These are phyloP conservation scores for Eubasilissa splendida DNA, from an alignment of 2,888 invertebrate species.

Conservation along the genomic window DNA sequence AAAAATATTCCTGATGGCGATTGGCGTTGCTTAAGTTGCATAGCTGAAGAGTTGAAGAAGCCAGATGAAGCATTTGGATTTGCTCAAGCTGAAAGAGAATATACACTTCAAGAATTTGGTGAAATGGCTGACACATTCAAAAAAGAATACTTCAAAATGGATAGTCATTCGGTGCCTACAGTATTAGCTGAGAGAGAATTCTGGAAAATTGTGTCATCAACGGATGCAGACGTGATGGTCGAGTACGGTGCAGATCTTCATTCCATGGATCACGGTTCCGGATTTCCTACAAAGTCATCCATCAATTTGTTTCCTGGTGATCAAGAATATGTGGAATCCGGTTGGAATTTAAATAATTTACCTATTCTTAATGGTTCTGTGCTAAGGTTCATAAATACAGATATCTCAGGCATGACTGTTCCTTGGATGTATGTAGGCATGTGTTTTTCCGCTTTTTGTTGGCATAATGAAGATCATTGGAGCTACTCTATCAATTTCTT, in stretches of 20 bases:
- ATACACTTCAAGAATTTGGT: conserved; percentile 81
- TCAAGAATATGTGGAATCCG: conserved; percentile 77
- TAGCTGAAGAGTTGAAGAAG: conserved; percentile 77
- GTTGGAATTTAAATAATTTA: conserved; percentile 86
- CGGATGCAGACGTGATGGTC: conserved; percentile 82
- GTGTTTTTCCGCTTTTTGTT: conserved; percentile 88
- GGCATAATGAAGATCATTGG: conserved; percentile 91
- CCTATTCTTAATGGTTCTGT: conserved; percentile 81
- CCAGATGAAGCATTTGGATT: conserved; percentile 83
- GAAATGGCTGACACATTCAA: conserved; percentile 87
- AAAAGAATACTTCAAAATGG: conserved; percentile 82
- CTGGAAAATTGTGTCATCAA: conserved; percentile 82
- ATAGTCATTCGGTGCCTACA: conserved; percentile 76
- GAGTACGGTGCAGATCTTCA: conserved; percentile 87
- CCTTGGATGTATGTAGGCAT: conserved; percentile 91
- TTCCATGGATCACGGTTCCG: conserved; percentile 83
- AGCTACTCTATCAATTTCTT: conserved; percentile 87
- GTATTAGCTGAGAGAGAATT: conserved; percentile 81
- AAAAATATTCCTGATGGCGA: conserved; percentile 80
- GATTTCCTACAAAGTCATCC: conserved; percentile 80
- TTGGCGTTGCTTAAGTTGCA: conserved; percentile 83
- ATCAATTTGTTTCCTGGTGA: conserved; percentile 75
- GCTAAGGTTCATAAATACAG: conserved; percentile 81
- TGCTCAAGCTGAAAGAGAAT: conserved; percentile 81
- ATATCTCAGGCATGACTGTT: conserved; percentile 82